Evolutionary conservation across 2,888 invertebrate species (phyloP).

Genomic region (Rhopalosiphum nymphaeae): DNA sequence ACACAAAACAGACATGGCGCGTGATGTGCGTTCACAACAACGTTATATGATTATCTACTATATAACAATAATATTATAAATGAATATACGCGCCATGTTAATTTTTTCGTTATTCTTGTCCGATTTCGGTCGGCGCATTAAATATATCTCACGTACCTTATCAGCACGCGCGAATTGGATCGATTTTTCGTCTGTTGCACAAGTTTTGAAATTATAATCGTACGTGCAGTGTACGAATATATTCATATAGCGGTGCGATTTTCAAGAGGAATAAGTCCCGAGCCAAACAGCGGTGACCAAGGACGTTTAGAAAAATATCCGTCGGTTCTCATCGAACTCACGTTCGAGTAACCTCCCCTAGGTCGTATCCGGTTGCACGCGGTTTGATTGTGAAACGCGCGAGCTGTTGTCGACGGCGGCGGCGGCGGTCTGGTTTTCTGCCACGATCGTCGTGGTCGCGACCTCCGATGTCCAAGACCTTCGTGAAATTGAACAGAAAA

Average conservation of each 20-base stretch:
- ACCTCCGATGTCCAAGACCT: slow-evolving; percentile 55
- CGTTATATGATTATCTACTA: not conserved
- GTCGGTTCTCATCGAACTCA: slow-evolving; percentile 22
- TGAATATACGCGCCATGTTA: not conserved
- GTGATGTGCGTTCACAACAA: not conserved
- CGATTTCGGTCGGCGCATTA: not conserved
- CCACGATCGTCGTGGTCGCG: slow-evolving; percentile 26
- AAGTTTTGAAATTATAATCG: not conserved
- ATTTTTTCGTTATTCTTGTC: not conserved
- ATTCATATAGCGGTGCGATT: not conserved
- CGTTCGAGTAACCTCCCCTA: slow-evolving; percentile 49
- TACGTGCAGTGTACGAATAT: not conserved
- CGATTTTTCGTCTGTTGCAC: not conserved
- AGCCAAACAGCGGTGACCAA: not conserved
- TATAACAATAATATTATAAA: not conserved
- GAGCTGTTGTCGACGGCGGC: not conserved
- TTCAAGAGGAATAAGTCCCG: slow-evolving; percentile 1
- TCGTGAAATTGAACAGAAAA: slow-evolving; percentile 37
- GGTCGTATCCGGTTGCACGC: slow-evolving; percentile 42
- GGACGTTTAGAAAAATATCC: not conserved
- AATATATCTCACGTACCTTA: not conserved
- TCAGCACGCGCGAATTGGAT: not conserved
- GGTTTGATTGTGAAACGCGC: slow-evolving; percentile 11
- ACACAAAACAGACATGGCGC: not conserved
- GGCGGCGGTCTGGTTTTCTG: slow-evolving; percentile 33